Base-by-base conservation (phyloP, 1,140 invertebrate species). In the Physella acuta region DNA sequence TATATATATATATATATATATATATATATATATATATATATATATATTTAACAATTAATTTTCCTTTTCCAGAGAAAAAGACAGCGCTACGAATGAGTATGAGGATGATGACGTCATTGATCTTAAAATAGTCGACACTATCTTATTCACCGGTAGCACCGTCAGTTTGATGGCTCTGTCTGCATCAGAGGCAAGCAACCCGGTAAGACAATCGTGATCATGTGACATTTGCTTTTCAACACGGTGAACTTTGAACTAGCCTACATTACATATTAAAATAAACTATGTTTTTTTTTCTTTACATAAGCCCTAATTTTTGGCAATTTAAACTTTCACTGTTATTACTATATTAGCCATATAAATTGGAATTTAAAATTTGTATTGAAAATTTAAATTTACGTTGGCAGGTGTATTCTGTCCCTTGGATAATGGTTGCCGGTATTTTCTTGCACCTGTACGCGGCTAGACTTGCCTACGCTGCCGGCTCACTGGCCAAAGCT, bases 401-500 rank as follows among this genome's bases (percentile, higher is more conserved):
- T n/a, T 34, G 30, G 14, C 66, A 64, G 68, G 69, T 67, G 20
- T 55, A 49, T 16, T 53, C 75, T 3, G 20, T 80, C n/a, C 71
- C 78, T 1, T 73, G 76, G 71, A 39, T 80, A 8, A 59, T 80
- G 51, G 68, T 72, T 30, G 72, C 78, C 24, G 78, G 78, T 14
- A 69, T 76, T 0, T 56, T 78, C 26, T 55, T 74, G 1, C 74
- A 77, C 56, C 39, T 77, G 24, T 76, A 73, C 31, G 70, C 68
- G 17, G 76, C 73, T 20, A 68, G 78, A n/a, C 64, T 77, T 26
- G 72, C 77, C 3, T 80, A 75, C 67, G 72, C 76, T n/a, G 61
- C 71, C 0, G 75, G 75, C 14, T 76, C 76, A 62, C 49, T 80
- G 53, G 71, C 77, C 4, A 74, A 76, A 49, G 61, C 67, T 3